Conservation (phyloP, 1,140 invertebrate genomes). For the Homalodisca vitripennis region DNA sequence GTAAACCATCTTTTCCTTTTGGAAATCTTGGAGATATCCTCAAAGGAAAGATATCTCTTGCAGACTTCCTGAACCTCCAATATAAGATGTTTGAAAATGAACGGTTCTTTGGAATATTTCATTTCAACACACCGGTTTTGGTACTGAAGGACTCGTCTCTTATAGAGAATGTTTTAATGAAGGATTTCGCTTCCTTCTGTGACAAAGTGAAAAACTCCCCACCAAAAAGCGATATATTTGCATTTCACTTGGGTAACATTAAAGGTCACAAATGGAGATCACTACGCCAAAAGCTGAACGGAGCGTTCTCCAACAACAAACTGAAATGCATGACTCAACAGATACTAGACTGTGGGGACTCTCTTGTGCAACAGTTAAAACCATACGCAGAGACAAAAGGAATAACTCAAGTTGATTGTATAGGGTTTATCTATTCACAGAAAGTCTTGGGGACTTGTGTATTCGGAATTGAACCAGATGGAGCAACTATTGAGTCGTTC, state of each 20-base stretch:
- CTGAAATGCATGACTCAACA: slow-evolving; percentile 42
- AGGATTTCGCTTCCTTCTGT: slow-evolving; percentile 51
- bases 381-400: neutral
- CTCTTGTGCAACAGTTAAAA: neutral
- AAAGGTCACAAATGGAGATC: slow-evolving; percentile 46
- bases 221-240: slow-evolving; percentile 41
- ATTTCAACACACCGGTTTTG: slow-evolving; percentile 38
- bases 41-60: neutral
- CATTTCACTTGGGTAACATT: slow-evolving; percentile 37
- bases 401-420: neutral
- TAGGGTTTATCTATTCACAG: slow-evolving; percentile 50
- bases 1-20: neutral
- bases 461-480: slow-evolving; percentile 52
- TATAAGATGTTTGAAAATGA: neutral
- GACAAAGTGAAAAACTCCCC: slow-evolving; percentile 43
- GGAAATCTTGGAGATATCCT: neutral
- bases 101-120: neutral
- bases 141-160: slow-evolving; percentile 51
- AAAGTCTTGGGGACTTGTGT: slow-evolving; percentile 56
- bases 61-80: neutral
- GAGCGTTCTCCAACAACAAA: slow-evolving; percentile 49
- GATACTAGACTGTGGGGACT: neutral
- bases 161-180: slow-evolving; percentile 50
- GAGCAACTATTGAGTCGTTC: slow-evolving; percentile 45
- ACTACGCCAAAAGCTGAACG: slow-evolving; percentile 47